These are phyloP conservation scores for Oscarella lobularis DNA, from an alignment of 37 sponge, comb jelly and placozoan species.

Conservation along the genomic window DNA sequence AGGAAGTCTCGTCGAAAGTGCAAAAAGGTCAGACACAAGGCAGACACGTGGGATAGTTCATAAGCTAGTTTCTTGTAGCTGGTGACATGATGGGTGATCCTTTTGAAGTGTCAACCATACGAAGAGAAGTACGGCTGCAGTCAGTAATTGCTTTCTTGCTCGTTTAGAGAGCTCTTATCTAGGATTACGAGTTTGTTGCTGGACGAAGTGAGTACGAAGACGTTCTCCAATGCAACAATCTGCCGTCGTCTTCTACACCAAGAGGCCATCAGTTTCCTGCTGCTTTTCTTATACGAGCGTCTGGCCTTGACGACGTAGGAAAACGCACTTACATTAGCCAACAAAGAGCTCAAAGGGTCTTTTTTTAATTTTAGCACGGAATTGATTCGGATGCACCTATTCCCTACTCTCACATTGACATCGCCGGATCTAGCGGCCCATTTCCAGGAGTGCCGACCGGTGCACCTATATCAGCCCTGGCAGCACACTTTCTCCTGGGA, in stretches of 20 bases:
- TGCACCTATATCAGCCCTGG: constrained; percentile 20
- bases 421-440: constrained; percentile 34
- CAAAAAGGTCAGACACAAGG: constrained; percentile 28
- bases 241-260: constrained; percentile 23
- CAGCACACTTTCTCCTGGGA: constrained; percentile 7
- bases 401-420: constrained; percentile 33
- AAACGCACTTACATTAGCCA: no score
- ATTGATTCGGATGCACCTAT: constrained; percentile 26
- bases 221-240: constrained; percentile 27
- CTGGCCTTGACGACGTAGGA: constrained; percentile 34
- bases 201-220: constrained; percentile 27
- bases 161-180: background rate
- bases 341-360: no score
- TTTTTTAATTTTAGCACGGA: constrained; percentile 16
- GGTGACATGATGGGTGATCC: constrained; percentile 35
- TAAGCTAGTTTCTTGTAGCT: constrained; percentile 5
- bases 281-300: constrained; percentile 30
- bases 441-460: constrained; percentile 20
- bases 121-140: constrained; percentile 28
- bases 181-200: constrained; percentile 43
- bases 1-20: constrained; percentile 7
- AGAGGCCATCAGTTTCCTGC: constrained; percentile 45
- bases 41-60: no score
- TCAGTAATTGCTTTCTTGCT: background rate
- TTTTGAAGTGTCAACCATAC: constrained; percentile 29